Evolutionary conservation across 1,140 invertebrate genomes (phyloP), one percentile per base, ranked within the genome.

Genomic region (Aricia agestis): DNA sequence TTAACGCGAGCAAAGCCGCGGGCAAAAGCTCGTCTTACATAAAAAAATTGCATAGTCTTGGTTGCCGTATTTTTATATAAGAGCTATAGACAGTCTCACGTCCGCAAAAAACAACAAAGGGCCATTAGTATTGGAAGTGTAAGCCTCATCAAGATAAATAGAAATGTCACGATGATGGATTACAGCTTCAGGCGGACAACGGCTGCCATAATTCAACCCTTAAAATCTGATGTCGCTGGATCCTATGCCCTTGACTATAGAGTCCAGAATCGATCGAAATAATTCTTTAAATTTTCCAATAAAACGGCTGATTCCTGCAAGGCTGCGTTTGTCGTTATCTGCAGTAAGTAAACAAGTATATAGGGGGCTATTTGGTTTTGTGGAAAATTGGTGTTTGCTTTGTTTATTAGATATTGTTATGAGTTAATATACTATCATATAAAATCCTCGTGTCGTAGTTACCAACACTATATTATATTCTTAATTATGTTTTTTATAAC

Each of bases 91-190:
- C 75, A 72, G 71, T 69, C 68, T 69, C 69, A 71, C 71, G 72
- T 71, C 36, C 31, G 68, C 58, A 68, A 82, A 83, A 88, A 88
- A 52, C 11, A 86, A 84, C 79, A 84, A 87, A 87, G 80, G 74
- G 73, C 85, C 82, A 90, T 90, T 86, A 85, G 80, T 82, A 84
- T 84, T 80, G 84, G 82, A 87, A 87, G 84, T 84, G 82, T 81
- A 78, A 75, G 82, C 77, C 83, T 90, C 84, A 89, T 89, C 86
- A 88, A 85, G 87, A 90, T 90, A 90, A 90, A 90, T 90, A 88
- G 86, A 90, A 86, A 88, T 79, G 88, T 89, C 88, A 88, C 80
- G 73, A 89, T 90, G 88, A 90, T 90, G 83, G 86, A 90, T 90
- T 83, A 85, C 81, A 75, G 76, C 81, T 82, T 79, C 74, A 79